Evolutionary conservation across 2,797 vertebrate species (phyloP).

Genomic region (Pempheris klunzingeri): DNA sequence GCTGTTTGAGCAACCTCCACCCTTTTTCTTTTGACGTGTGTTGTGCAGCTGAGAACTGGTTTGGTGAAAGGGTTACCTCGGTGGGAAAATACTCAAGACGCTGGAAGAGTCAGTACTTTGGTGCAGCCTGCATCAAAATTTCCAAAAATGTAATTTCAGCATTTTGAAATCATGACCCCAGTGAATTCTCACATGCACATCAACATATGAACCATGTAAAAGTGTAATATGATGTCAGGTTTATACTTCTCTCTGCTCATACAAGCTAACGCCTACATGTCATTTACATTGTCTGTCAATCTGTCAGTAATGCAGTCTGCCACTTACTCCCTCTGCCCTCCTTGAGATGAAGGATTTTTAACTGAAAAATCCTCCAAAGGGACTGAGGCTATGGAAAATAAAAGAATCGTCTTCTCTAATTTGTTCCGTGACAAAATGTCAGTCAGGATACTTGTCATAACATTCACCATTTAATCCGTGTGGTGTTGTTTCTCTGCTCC

Average conservation of each 20-base stretch:
- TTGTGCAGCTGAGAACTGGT: constrained; percentile 38
- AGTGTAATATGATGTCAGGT: neutral
- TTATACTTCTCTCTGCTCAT: neutral
- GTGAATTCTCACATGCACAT: neutral
- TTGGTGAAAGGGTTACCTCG: constrained; percentile 14
- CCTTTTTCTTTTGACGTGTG: constrained; percentile 1
- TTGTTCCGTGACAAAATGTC: neutral
- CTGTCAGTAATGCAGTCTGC: too few relatives aligned
- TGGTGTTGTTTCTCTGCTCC: neutral
- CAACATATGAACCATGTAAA: neutral
- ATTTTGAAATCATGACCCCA: neutral
- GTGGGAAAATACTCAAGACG: neutral
- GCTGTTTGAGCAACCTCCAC: constrained; percentile 6
- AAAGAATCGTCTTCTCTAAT: neutral
- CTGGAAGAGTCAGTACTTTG: neutral
- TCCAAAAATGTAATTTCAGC: neutral
- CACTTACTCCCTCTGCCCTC: neutral
- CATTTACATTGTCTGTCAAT: neutral
- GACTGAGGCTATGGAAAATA: neutral
- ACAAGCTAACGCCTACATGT: neutral
- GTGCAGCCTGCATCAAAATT: neutral
- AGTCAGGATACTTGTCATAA: constrained; percentile 5
- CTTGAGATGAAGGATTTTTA: neutral
- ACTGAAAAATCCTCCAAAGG: neutral
- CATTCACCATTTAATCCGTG: neutral